Evolutionary conservation across 2,797 vertebrate species (phyloP).

Genomic region (Remorina albescens): DNA sequence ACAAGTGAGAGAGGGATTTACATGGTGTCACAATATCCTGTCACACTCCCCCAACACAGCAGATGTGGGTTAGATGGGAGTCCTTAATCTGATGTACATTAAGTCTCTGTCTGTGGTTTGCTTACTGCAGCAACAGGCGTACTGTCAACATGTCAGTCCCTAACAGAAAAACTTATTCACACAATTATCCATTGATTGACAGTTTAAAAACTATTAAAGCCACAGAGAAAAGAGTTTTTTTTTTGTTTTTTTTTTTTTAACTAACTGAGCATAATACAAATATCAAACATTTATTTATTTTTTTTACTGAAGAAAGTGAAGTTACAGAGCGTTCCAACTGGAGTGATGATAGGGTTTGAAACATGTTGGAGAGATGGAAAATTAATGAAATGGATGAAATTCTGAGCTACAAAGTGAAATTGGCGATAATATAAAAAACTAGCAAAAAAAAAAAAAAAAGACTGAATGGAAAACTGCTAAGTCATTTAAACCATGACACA

Average conservation of each 20-base stretch:
- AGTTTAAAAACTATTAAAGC: constrained; percentile 59
- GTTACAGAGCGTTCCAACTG: constrained; percentile 49
- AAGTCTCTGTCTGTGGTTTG: constrained; percentile 64
- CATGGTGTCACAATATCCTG: constrained; percentile 39
- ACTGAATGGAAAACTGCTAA: constrained; percentile 48
- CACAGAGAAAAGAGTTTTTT: constrained; percentile 8
- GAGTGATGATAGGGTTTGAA: constrained; percentile 69
- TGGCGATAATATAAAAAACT: constrained; percentile 7
- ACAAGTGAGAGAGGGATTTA: constrained; percentile 51
- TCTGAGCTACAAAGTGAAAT: constrained; percentile 57
- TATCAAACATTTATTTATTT: no score
- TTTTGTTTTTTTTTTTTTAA: constrained; percentile 6
- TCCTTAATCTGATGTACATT: constrained; percentile 77
- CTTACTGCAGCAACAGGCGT: constrained; percentile 68
- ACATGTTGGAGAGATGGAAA: constrained; percentile 69
- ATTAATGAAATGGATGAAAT: constrained; percentile 71
- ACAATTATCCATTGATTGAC: constrained; percentile 58
- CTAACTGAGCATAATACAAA: constrained; percentile 40
- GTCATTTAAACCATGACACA: constrained; percentile 62
- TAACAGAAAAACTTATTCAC: constrained; percentile 69
- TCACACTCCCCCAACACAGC: constrained; percentile 46
- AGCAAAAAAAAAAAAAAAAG: neutral
- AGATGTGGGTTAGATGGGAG: constrained; percentile 71
- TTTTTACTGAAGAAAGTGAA: no score
- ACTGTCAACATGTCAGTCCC: constrained; percentile 55